These are phyloP conservation scores for Orientallactaga bullata DNA, from an alignment of 2,113 vertebrate genomes.

Conservation along the genomic window DNA sequence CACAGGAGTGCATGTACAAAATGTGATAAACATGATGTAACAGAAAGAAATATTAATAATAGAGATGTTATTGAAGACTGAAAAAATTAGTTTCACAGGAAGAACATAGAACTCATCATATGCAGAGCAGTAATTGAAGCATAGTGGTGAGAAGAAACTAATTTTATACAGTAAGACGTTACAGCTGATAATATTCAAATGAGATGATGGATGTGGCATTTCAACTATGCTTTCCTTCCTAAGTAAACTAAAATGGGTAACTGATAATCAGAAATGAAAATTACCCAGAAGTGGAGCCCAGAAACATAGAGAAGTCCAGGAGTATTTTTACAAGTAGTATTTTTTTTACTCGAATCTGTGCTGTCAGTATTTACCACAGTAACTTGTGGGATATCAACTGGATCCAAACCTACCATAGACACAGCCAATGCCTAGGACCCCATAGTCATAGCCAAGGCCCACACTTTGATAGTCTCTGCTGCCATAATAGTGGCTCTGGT, in stretches of 20 bases:
- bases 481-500: rapidly evolving
- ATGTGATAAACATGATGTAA: neutral
- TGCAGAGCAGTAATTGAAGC: neutral
- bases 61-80: neutral
- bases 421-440: neutral
- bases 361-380: neutral
- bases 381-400: neutral
- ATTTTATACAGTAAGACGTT: neutral
- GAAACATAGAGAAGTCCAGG: neutral
- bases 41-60: neutral
- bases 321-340: neutral
- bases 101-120: neutral
- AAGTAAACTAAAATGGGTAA: neutral
- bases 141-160: neutral
- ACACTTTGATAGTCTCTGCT: neutral
- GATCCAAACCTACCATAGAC: rapidly evolving
- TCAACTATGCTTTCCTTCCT: neutral
- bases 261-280: neutral
- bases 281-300: neutral
- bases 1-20: neutral
- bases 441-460: neutral
- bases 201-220: neutral
- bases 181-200: neutral
- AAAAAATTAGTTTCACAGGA: neutral
- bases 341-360: neutral